Conservation (phyloP, 2,113 vertebrate species). For the Paedocypris sp. region DNA sequence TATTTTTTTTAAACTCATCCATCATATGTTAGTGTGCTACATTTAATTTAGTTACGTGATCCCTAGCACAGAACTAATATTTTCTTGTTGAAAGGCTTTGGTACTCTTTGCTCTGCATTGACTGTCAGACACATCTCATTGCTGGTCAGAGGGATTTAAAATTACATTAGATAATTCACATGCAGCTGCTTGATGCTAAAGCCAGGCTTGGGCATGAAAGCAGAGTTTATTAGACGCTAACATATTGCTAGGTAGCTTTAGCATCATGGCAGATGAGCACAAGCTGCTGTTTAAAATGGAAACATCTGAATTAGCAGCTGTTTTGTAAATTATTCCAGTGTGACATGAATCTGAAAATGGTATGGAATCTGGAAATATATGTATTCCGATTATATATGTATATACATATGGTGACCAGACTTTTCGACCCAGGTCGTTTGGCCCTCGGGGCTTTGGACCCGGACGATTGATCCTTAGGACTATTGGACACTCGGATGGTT, state of each 20-base stretch:
- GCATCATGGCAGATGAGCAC: neutral
- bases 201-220: neutral
- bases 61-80: neutral
- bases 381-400: neutral
- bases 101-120: neutral
- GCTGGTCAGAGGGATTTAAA: neutral
- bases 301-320: neutral
- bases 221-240: neutral
- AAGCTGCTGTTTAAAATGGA: neutral
- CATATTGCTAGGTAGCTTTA: neutral
- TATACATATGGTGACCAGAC: neutral
- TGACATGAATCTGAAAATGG: neutral
- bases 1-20: neutral
- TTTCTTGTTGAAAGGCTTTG: neutral
- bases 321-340: neutral
- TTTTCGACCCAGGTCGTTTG: too few relatives aligned
- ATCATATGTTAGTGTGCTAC: neutral
- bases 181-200: neutral
- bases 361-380: neutral
- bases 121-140: neutral
- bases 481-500: too few relatives aligned
- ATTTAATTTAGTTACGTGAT: neutral
- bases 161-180: conserved; percentile 9
- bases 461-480: too few relatives aligned
- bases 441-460: too few relatives aligned